These are phyloP conservation scores for Trematomus loennbergii DNA, from an alignment of 2,113 vertebrate species.

Conservation along the genomic window DNA sequence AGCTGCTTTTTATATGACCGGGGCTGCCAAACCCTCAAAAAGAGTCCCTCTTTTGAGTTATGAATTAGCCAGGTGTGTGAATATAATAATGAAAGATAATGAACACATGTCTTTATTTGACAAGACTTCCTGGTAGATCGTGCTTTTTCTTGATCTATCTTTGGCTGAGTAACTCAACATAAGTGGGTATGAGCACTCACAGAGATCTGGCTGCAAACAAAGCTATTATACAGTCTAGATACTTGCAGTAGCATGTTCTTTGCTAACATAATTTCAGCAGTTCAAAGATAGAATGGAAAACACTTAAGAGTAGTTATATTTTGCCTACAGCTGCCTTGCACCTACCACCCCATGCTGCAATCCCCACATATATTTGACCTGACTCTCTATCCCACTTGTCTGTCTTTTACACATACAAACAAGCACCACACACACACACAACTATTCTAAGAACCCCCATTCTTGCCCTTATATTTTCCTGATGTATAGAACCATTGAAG, in stretches of 20 bases:
- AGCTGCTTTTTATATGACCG: conserved; percentile 49
- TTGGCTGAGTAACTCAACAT: background rate
- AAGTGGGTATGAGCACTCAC: background rate
- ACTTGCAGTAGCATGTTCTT: background rate
- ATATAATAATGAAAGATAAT: too few relatives aligned
- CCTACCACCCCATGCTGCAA: background rate
- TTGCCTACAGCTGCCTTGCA: background rate
- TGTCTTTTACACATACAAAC: conserved; percentile 5
- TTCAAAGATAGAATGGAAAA: conserved; percentile 20
- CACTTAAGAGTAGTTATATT: conserved; percentile 11
- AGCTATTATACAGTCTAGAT: background rate
- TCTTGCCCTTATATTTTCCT: background rate
- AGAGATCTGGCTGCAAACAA: background rate
- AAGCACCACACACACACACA: background rate
- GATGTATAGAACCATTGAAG: background rate
- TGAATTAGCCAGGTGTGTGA: conserved; percentile 32
- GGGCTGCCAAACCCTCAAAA: conserved; percentile 25
- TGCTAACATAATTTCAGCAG: conserved; percentile 11
- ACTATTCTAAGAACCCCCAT: background rate
- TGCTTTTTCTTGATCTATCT: too few relatives aligned
- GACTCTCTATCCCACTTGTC: too few relatives aligned
- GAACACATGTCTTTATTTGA: background rate
- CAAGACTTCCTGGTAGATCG: background rate
- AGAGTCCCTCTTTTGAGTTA: conserved; percentile 43
- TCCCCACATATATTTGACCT: background rate